Evolutionary conservation across 1,140 invertebrate species (phyloP), one percentile per base, ranked within the genome.

Genomic region (Drosophila truncata): DNA sequence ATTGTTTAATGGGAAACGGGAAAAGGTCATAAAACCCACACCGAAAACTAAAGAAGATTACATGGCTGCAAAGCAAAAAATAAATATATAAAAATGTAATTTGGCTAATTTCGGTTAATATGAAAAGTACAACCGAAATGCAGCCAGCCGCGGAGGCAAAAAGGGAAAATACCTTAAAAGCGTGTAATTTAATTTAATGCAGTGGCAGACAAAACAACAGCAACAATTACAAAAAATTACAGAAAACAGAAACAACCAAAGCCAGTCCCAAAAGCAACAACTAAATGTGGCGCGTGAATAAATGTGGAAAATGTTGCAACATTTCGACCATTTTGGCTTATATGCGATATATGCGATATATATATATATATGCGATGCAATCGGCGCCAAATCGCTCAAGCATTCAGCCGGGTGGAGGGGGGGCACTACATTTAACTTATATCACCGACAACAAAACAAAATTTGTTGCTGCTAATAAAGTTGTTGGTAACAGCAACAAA

Each of bases 141-240:
- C 57, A 78, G 75, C 35, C 74, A 78, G 50, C 74, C 64, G 52
- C 62, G 69, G 31, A 57, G 39, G 66, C 42, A 50, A 47, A 72
- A 73, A 73, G 70, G 70, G 67, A 73, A 78, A 78, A 78, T 18
- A 52, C 57, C 64, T 63, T 70, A 78, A 70, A 78, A 78, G 75
- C 75, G 75, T 78, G 75, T 78, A 78, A 78, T 78, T 78, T 78
- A 78, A 78, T 78, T 78, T 78, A 78, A 78, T 78, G 75, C 75
- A 78, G 42, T 69, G 50, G 55, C 29, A 60, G 29, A 25, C 20
- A 25, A 41, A 58, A 71, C 41, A 74, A 54, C 57, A 50, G 49
- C 49, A 73, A 74, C 41, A 73, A 72, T 46, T 62, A 72, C 47
- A 23, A 42, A 31, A 71, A 73, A 72, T 46, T 62, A 72, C 47